These are phyloP conservation scores for Esperia sulphurella DNA, from an alignment of 2,888 invertebrate genomes.

Conservation along the genomic window DNA sequence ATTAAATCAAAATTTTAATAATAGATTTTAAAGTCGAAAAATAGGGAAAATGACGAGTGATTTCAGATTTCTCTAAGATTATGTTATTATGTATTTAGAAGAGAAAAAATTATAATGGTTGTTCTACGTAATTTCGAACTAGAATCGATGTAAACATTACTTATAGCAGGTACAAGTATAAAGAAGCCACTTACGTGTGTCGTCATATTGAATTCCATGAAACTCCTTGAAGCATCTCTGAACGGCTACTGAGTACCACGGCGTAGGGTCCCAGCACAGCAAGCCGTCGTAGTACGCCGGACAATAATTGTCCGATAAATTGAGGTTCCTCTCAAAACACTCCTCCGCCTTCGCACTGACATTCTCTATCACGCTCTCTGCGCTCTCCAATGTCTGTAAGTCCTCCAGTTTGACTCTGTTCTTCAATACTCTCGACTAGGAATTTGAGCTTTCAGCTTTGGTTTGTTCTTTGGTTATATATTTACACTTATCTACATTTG, in stretches of 20 bases:
- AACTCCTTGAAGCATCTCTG: constrained; percentile 90
- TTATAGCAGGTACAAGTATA: too few species aligned
- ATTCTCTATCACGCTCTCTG: constrained; percentile 56
- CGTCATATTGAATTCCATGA: constrained; percentile 88
- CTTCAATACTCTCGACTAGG: constrained; percentile 29
- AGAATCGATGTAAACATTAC: too few species aligned
- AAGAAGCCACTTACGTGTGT: constrained; percentile 84
- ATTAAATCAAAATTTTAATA: too few species aligned
- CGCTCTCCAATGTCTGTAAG: constrained; percentile 58
- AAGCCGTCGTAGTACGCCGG: constrained; percentile 86
- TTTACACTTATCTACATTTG: constrained; percentile 16
- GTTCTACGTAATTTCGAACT: too few species aligned
- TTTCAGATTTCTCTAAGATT: too few species aligned
- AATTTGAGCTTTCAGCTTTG: constrained; percentile 30
- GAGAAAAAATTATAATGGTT: too few species aligned
- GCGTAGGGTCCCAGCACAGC: constrained; percentile 91
- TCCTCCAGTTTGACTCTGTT: constrained; percentile 71
- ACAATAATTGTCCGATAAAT: constrained; percentile 68
- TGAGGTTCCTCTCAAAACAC: constrained; percentile 50
- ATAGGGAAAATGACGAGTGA: too few species aligned
- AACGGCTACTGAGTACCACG: constrained; percentile 82
- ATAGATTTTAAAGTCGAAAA: too few species aligned
- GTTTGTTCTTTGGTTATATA: constrained; percentile 43
- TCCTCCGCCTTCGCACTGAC: constrained; percentile 52
- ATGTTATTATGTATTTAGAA: too few species aligned